Evolutionary conservation across 2,113 vertebrate species (phyloP).

Genomic region (Pollachius pollachius): DNA sequence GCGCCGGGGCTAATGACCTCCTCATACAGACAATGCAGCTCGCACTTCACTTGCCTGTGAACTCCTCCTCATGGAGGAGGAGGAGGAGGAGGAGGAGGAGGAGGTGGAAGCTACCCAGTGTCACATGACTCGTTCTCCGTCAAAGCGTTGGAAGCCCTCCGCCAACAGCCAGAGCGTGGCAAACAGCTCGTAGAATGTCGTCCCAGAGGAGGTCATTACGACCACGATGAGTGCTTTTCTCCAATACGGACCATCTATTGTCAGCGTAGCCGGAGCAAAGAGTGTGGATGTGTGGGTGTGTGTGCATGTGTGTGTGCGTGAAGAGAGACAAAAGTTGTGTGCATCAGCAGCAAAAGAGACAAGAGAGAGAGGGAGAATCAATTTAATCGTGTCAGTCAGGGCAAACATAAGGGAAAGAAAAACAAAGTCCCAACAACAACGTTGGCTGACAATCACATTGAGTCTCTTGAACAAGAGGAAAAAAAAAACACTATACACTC

Average conservation of each 20-base stretch:
- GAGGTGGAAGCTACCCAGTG: constrained; percentile 21
- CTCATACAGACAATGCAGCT: too few relatives aligned
- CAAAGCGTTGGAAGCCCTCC: constrained; percentile 40
- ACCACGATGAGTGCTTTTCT: constrained; percentile 36
- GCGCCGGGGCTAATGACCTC: too few relatives aligned
- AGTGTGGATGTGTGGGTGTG: background rate
- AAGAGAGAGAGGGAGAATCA: constrained; percentile 11
- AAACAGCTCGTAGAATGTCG: constrained; percentile 23
- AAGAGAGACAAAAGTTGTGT: background rate
- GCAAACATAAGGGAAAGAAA: background rate
- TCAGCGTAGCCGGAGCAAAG: constrained; percentile 24
- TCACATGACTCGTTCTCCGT: constrained; percentile 23
- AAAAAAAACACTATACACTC: background rate
- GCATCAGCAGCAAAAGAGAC: background rate
- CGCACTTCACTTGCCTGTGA: too few relatives aligned
- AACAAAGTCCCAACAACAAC: background rate
- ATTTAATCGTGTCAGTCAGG: constrained; percentile 41
- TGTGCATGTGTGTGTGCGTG: background rate
- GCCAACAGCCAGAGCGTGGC: constrained; percentile 54
- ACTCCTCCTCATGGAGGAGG: too few relatives aligned
- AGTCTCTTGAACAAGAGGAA: constrained; percentile 24
- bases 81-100: too few relatives aligned
- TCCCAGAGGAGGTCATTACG: constrained; percentile 75
- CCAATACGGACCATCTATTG: constrained; percentile 23
- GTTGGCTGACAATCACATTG: constrained; percentile 31